Evolutionary conservation across 2,797 vertebrate species (phyloP), one percentile per base, ranked within the genome.

Genomic region (Rousettus madagascariensis): DNA sequence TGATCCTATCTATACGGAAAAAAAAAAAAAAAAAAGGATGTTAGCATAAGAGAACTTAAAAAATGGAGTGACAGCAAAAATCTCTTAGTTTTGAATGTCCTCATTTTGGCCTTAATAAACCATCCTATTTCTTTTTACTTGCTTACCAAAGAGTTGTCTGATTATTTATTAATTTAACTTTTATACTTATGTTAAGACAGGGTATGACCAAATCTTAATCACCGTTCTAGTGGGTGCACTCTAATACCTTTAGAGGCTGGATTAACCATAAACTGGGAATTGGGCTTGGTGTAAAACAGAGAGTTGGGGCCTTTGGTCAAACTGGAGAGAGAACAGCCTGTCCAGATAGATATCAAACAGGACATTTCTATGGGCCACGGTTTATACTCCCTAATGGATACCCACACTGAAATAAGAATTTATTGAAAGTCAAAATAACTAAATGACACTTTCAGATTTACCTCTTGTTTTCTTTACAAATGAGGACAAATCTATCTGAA

Each of bases 101-200:
- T 86, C 8, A 43, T 38, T 83, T 46, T 68, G 24, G 19, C 33
- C n/a, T 92, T 20, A 63, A 59, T 28, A 43, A 2, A 15, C 33
- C 15, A 61, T 36, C 0, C 1, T 77, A 2, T 78, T 86, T 46
- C 8, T 66, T 75, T n/a, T 68, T 82, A 75, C 51, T 61, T 33
- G 19, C 38, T 92, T 69, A 36, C 51, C 36, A 68, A 69, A 28
- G 22, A 79, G 6, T 91, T 69, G 6, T 6, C 24, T 93, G 38
- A 66, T 87, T 92, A 46, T 53, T 87, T 92, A 46, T 53, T 69
- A 65, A 85, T 51, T 77, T 82, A 69, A n/a, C 24, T 86, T 93
- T 28, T 59, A 26, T 20, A 33, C 41, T 51, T 83, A 6, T 2
- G 1, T 46, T 74, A 66, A 86, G 63, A 75, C 6, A 92, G 36